Conservation (phyloP, 2,797 vertebrate species). For the Anguilla marmorata region DNA sequence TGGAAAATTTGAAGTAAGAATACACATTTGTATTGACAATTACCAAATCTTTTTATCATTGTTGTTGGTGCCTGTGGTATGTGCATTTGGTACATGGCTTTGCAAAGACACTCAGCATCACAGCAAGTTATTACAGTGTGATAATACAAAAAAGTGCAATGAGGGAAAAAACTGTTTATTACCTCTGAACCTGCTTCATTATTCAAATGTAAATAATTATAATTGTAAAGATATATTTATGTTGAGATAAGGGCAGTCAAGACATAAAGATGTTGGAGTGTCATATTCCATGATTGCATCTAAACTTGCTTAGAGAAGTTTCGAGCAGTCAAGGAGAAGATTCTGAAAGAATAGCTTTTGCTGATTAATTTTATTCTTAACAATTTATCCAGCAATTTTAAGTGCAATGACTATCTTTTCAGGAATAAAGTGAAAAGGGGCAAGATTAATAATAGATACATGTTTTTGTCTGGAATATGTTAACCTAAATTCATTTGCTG, state of each 20-base stretch:
- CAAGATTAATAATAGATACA: conserved; percentile 56
- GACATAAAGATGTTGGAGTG: conserved; percentile 54
- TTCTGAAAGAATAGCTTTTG: background rate
- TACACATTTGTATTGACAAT: conserved; percentile 34
- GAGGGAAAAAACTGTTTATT: conserved; percentile 58
- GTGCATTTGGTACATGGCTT: conserved; percentile 39
- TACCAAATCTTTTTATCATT: conserved; percentile 29
- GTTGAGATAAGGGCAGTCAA: conserved; percentile 73
- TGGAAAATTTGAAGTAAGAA: conserved; percentile 36
- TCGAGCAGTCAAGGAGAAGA: conserved; percentile 1
- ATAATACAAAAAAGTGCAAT: conserved; percentile 40
- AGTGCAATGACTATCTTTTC: conserved; percentile 69
- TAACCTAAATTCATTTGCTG: conserved; percentile 64
- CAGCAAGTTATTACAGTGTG: conserved; percentile 37
- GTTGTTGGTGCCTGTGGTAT: conserved; percentile 37
- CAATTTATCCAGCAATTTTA: conserved; percentile 51
- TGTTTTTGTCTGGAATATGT: conserved; percentile 53
- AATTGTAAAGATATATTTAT: conserved; percentile 76
- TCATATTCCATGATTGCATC: conserved; percentile 29
- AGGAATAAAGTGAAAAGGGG: conserved; percentile 46
- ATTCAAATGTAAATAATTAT: conserved; percentile 69
- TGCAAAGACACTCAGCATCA: conserved; percentile 22
- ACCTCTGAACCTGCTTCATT: conserved; percentile 60
- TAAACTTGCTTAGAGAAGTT: conserved; percentile 22
- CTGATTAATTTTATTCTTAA: conserved; percentile 33